These are phyloP conservation scores for Cartodere bifasciata DNA, from an alignment of 2,888 invertebrate genomes.

Conservation along the genomic window DNA sequence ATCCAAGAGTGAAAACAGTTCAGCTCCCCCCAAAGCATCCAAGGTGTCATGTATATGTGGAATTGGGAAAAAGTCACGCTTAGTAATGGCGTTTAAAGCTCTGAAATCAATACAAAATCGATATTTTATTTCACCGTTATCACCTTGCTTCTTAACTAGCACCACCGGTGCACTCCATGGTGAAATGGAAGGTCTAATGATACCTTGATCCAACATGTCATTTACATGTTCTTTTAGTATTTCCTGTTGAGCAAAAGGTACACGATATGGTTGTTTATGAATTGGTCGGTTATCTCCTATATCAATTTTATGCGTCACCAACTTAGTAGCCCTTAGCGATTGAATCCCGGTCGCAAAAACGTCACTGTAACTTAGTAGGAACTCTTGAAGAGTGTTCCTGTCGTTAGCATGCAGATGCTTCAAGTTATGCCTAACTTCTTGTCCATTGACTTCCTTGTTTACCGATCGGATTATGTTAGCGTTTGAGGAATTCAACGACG, in stretches of 20 bases:
- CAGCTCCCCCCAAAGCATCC: constrained; percentile 13
- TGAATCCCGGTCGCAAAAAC: constrained; percentile 2
- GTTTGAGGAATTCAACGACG: too few relatives aligned
- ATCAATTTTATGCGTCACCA: constrained; percentile 3
- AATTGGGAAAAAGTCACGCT: constrained; percentile 14
- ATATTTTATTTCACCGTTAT: constrained; percentile 11
- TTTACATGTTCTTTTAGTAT: constrained; percentile 11
- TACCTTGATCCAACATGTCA: constrained; percentile 17
- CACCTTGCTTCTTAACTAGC: constrained; percentile 17
- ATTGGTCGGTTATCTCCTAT: constrained; percentile 3
- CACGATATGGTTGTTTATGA: constrained; percentile 10
- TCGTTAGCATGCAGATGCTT: constrained; percentile 4
- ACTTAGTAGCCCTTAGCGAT: neutral
- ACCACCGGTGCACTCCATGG: constrained; percentile 27
- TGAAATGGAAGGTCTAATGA: constrained; percentile 17
- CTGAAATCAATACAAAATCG: constrained; percentile 15
- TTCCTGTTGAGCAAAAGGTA: constrained; percentile 9
- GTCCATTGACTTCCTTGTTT: neutral
- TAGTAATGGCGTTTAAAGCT: constrained; percentile 13
- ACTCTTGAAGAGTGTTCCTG: neutral
- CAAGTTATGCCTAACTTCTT: constrained; percentile 1
- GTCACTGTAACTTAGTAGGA: constrained; percentile 6
- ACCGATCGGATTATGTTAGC: neutral
- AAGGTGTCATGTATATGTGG: constrained; percentile 15
- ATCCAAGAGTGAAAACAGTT: constrained; percentile 14